Conservation (phyloP, 2,113 vertebrate species). For the Peromyscus maniculatus region DNA sequence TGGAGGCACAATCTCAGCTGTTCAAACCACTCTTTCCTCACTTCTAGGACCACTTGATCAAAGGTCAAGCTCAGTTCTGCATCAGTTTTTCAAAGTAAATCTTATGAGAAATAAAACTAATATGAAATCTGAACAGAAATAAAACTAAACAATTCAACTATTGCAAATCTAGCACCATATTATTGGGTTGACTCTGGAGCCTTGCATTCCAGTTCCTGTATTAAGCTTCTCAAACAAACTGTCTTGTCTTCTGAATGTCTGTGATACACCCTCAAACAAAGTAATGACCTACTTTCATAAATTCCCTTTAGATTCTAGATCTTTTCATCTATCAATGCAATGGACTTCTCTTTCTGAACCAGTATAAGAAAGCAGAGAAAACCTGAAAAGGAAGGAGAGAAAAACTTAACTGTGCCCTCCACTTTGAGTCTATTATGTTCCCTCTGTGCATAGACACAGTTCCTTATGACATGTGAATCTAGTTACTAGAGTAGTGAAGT, state of each 20-base stretch:
- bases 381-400: accelerated
- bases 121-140: not conserved
- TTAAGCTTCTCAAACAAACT: not conserved
- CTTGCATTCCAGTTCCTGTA: not conserved
- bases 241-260: not conserved
- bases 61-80: not conserved
- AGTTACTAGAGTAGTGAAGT: not conserved
- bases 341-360: not conserved
- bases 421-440: not conserved
- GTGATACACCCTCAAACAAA: not conserved
- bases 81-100: not conserved
- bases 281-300: not conserved
- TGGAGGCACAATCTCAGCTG: too few species aligned
- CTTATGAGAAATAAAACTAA: not conserved
- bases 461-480: too few species aligned
- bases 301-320: not conserved
- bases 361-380: not conserved
- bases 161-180: not conserved
- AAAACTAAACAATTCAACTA: not conserved
- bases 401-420: not conserved
- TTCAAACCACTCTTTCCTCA: not conserved
- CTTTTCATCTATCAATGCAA: not conserved
- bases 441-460: not conserved
- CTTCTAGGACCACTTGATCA: not conserved
- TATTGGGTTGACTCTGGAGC: not conserved